These are phyloP conservation scores for Phrynocephalus forsythii DNA, from an alignment of 2,797 vertebrate genomes.

Conservation along the genomic window DNA sequence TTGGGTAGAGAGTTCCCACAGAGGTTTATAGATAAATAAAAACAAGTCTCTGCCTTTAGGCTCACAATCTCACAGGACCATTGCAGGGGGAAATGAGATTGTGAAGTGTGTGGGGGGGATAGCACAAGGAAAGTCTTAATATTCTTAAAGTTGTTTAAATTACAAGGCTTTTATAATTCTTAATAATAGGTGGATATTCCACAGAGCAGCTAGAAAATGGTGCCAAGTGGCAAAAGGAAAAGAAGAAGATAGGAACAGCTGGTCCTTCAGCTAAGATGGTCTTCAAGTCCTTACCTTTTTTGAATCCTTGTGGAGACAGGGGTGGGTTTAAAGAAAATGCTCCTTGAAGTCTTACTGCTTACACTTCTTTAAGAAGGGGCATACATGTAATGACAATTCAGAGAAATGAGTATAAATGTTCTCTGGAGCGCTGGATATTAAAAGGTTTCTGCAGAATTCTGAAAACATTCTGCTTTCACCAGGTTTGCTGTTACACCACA, in stretches of 20 bases:
- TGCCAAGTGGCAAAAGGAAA: background rate
- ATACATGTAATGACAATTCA: conserved; percentile 33
- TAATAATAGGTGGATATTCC: too few species aligned
- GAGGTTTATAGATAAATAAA: background rate
- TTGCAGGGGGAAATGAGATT: background rate
- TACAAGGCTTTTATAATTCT: background rate
- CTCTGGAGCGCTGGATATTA: conserved; percentile 9
- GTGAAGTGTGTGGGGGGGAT: background rate
- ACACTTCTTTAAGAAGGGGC: conserved; percentile 23
- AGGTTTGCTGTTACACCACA: conserved; percentile 24
- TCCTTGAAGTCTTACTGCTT: conserved; percentile 6
- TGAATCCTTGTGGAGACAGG: too few species aligned
- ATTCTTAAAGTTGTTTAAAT: background rate
- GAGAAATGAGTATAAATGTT: conserved; percentile 21
- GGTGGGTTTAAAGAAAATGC: background rate
- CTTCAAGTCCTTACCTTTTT: background rate
- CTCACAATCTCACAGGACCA: background rate
- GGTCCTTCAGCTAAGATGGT: background rate
- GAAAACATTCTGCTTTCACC: conserved; percentile 29
- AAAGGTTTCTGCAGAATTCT: background rate
- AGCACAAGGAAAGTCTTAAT: background rate
- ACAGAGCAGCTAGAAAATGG: background rate
- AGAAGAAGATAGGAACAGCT: background rate
- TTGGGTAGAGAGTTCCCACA: too few species aligned
- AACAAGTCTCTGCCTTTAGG: background rate